A percentile compares a stretch with the other conserved stretches of the same genome.
Conservation (phyloP, 2,113 vertebrate genomes). For the Stegostoma tigrinum region DNA sequence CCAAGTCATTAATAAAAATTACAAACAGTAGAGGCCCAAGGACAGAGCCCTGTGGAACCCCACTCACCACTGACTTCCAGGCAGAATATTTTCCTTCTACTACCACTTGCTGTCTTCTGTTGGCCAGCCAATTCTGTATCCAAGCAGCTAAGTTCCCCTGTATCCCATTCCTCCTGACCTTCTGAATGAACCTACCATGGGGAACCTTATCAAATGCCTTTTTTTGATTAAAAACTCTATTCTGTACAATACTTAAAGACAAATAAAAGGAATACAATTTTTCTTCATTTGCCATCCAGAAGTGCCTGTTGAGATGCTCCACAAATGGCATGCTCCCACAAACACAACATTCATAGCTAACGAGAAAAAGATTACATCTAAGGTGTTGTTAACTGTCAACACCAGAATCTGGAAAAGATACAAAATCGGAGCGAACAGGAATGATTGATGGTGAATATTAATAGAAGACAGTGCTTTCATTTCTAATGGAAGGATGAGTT, state of each 20-base stretch:
- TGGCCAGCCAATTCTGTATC: no score
- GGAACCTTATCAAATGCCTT: no score
- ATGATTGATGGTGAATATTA: background rate
- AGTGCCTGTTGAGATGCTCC: background rate
- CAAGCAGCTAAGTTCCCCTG: no score
- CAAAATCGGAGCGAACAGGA: background rate
- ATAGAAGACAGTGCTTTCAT: background rate
- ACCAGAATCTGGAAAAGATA: background rate
- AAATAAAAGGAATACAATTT: background rate
- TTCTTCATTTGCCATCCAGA: background rate
- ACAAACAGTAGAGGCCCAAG: no score
- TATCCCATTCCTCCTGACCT: no score
- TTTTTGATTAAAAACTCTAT: background rate
- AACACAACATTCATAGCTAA: background rate
- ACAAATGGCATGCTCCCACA: background rate
- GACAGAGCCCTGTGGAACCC: no score
- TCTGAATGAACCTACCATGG: no score
- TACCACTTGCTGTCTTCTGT: no score
- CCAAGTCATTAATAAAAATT: no score
- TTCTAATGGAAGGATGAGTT: background rate
- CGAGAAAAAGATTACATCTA: background rate
- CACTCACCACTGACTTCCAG: no score
- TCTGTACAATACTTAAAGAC: background rate
- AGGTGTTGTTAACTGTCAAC: background rate
- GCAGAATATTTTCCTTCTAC: no score